Evolutionary conservation across 2,113 vertebrate species (phyloP).

Genomic region (Leucopsar rothschildi): DNA sequence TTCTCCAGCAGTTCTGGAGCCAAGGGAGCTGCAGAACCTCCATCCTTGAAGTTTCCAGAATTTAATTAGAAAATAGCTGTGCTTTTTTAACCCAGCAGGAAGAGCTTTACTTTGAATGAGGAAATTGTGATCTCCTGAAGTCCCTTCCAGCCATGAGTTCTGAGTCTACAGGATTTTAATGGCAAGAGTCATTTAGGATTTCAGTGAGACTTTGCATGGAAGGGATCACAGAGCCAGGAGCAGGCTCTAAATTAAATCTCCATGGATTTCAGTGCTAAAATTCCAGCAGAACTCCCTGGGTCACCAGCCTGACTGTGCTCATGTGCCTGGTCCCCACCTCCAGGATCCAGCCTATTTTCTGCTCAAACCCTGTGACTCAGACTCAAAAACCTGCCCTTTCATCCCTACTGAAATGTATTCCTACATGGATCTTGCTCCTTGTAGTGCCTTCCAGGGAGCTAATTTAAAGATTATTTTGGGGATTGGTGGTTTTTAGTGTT

Average conservation of each 20-base stretch:
- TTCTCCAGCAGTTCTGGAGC: not conserved
- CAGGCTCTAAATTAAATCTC: rapidly evolving
- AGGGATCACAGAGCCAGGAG: no score
- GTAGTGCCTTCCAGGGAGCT: not conserved
- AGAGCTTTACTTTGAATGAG: not conserved
- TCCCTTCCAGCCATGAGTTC: not conserved
- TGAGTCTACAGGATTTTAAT: not conserved
- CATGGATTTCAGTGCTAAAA: not conserved
- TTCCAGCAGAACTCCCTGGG: not conserved
- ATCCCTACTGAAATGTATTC: not conserved
- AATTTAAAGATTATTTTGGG: not conserved
- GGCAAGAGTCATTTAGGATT: not conserved
- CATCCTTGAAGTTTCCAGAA: not conserved
- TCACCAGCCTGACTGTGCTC: not conserved
- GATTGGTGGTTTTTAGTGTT: not conserved
- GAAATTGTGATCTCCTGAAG: not conserved
- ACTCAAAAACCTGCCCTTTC: not conserved
- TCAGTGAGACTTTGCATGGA: not conserved
- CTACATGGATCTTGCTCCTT: not conserved
- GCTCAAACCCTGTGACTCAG: not conserved
- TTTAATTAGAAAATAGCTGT: not conserved
- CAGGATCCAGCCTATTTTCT: not conserved
- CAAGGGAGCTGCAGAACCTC: rapidly evolving
- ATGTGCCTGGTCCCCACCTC: rapidly evolving
- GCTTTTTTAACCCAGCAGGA: not conserved